Evolutionary conservation across 2,888 invertebrate species (phyloP).

Genomic region (Mechanitis mazaeus): DNA sequence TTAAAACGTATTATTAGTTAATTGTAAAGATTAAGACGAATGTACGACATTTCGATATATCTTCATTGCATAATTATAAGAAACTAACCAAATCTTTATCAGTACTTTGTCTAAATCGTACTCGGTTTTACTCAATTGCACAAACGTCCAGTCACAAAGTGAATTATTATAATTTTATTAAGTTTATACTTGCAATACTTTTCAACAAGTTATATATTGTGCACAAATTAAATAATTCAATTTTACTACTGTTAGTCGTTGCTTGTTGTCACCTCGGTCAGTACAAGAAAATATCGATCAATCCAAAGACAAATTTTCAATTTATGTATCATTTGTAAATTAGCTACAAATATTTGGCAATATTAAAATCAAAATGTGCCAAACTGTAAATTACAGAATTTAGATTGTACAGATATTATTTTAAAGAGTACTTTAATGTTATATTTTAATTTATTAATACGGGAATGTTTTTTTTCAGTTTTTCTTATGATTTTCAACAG

Average conservation of each 20-base stretch:
- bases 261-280: constrained; percentile 45
- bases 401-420: constrained; percentile 35
- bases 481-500: constrained; percentile 12
- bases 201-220: constrained; percentile 14
- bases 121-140: constrained; percentile 16
- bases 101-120: constrained; percentile 7
- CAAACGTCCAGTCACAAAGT: constrained; percentile 31
- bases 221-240: constrained; percentile 38
- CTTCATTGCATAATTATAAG: constrained; percentile 14
- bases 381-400: constrained; percentile 47
- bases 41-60: constrained; percentile 46
- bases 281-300: constrained; percentile 46
- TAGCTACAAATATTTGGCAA: constrained; percentile 9
- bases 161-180: too few relatives aligned
- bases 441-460: constrained; percentile 16
- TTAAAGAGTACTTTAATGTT: constrained; percentile 26
- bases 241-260: constrained; percentile 49
- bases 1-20: constrained; percentile 70
- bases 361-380: constrained; percentile 41
- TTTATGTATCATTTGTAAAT: constrained; percentile 14
- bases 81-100: constrained; percentile 16
- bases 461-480: constrained; percentile 8
- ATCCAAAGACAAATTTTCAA: constrained; percentile 18
- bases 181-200: constrained; percentile 14
- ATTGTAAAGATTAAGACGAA: constrained; percentile 60